Percentiles rank a stretch among this genome's conserved stretches.
Conservation (phyloP, 2,113 vertebrate species). For the Platanista minor region DNA sequence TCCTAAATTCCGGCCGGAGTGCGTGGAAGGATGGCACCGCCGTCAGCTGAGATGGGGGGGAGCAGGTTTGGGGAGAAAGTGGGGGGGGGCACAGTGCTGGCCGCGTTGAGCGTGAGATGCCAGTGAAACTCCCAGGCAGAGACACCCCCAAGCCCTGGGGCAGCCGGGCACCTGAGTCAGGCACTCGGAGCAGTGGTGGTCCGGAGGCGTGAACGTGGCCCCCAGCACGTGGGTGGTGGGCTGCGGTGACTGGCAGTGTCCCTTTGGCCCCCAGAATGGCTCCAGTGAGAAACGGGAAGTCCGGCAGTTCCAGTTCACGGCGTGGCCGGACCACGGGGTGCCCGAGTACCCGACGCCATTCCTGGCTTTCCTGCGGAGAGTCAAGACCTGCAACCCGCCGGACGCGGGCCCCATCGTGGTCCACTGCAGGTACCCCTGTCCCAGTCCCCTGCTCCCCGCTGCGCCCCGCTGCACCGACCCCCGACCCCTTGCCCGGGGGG, state of each 20-base stretch:
- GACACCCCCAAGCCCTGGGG: not conserved
- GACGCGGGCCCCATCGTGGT: conserved; percentile 95
- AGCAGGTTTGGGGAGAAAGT: not conserved
- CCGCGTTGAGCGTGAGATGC: accelerated
- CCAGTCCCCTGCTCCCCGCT: accelerated
- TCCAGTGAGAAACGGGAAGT: conserved; percentile 98
- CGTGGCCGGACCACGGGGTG: conserved; percentile 97
- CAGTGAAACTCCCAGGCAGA: accelerated
- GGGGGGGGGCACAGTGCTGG: not conserved
- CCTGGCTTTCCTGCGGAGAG: conserved; percentile 95
- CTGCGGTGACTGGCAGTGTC: not conserved
- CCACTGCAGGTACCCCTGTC: conserved; percentile 91
- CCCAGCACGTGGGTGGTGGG: accelerated
- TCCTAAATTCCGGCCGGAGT: accelerated
- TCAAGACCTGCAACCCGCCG: conserved; percentile 97
- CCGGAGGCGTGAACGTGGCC: accelerated
- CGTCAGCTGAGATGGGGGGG: not conserved
- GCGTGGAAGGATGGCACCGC: accelerated
- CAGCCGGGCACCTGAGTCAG: accelerated
- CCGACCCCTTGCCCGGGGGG: accelerated
- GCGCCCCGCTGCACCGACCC: accelerated
- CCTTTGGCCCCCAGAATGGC: conserved; percentile 83
- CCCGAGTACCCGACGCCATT: conserved; percentile 97
- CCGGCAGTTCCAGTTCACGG: conserved; percentile 98
- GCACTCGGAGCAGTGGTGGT: accelerated